phyloP scores from a whole-genome alignment of 1,140 invertebrate genomes.

The Parasteatoda tepidariorum region DNA sequence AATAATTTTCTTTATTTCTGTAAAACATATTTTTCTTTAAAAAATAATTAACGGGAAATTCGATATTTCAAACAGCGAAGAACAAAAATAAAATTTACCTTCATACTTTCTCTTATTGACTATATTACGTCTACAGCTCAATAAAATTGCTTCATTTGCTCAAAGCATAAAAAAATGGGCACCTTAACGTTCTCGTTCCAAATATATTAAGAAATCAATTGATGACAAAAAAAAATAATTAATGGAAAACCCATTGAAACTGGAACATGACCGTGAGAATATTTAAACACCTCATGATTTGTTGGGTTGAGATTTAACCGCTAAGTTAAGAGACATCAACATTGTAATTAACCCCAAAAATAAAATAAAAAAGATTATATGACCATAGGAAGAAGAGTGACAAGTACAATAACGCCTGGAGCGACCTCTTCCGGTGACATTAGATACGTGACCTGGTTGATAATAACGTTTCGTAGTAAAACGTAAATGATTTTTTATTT shows the following conservation, averaged over 20 bases:
- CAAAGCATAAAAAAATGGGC: neutral
- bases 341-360: neutral
- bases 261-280: neutral
- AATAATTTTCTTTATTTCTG: too few species aligned
- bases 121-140: neutral
- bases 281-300: neutral
- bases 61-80: too few species aligned
- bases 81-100: neutral
- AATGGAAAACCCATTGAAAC: neutral
- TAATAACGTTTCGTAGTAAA: too few species aligned
- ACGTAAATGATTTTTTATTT: too few species aligned
- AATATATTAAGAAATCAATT: neutral
- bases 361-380: too few species aligned
- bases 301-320: neutral
- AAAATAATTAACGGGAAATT: too few species aligned
- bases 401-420: neutral
- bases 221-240: neutral
- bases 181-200: neutral
- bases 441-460: slow-evolving; percentile 5
- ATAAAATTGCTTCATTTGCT: neutral
- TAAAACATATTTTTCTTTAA: too few species aligned
- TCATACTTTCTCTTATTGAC: neutral
- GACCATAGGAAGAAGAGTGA: neutral
- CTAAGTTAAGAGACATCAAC: neutral
- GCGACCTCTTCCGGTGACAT: slow-evolving; percentile 39